Evolutionary conservation across 2,888 invertebrate genomes (phyloP).

Genomic region (Eupithecia inturbata): DNA sequence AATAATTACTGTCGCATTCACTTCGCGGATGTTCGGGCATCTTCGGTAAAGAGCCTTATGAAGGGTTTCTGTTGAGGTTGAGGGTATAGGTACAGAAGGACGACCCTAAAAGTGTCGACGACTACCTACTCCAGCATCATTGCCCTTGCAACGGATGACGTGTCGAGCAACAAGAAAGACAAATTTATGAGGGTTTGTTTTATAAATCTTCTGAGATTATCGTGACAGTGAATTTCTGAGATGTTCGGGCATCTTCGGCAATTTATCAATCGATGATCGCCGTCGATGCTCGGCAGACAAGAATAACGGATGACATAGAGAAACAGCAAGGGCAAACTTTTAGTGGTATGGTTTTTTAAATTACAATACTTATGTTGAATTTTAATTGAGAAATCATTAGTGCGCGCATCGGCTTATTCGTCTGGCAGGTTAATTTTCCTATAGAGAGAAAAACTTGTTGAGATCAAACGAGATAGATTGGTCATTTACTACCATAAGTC

Average conservation of each 20-base stretch:
- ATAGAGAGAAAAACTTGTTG: background rate
- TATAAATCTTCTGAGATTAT: no score
- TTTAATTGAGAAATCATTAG: background rate
- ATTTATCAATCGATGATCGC: background rate
- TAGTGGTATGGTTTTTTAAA: background rate
- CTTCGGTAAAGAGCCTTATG: background rate
- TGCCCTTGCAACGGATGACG: background rate
- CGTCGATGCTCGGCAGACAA: background rate
- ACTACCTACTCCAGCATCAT: background rate
- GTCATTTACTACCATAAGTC: background rate
- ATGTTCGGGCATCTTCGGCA: background rate
- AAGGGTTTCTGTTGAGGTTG: background rate
- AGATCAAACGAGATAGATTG: background rate
- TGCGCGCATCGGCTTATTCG: background rate
- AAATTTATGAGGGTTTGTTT: background rate
- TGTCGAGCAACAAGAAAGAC: background rate
- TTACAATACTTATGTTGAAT: background rate
- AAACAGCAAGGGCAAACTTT: background rate
- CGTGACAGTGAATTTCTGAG: no score
- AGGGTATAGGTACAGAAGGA: background rate
- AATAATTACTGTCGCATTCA: slow-evolving; percentile 41
- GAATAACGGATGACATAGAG: background rate
- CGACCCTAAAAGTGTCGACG: background rate
- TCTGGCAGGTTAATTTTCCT: background rate
- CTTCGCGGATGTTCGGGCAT: slow-evolving; percentile 19